Evolutionary conservation across 2,113 vertebrate species (phyloP), one percentile per base, ranked within the genome.

Genomic region (Albula glossodonta): DNA sequence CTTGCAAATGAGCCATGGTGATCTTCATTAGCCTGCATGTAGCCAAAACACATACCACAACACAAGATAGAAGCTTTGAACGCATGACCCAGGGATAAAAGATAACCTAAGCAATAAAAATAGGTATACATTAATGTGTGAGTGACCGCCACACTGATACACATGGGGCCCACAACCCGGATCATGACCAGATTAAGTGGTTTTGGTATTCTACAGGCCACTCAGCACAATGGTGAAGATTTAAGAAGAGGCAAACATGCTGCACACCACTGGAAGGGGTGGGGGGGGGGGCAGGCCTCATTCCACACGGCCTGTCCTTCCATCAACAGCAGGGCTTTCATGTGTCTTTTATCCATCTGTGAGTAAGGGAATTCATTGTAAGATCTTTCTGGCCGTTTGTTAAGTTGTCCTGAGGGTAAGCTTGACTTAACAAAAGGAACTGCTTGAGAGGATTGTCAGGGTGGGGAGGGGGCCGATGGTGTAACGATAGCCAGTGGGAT

Each of bases 31-130:
- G 15, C 63, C 84, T 83, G 84, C 70, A 51, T 81, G 48, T 51
- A 84, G 41, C 52, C 83, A 70, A 86, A 92, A 89, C 85, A 84
- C 81, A 84, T 49, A 87, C 79, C 3, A 2, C 49, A 52, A 63
- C 80, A 70, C 5, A 77, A 11, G 50, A 53, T 3, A 66, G 17
- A 66, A 25, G 78, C 78, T 49, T 41, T 2, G 17, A 41, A 41
- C 31, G 31, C 31, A 41, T 41, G 31, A 41, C 31, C 31, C 31
- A 41, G 31, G 31, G 49, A 79, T 48, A 50, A 79, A 50, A 25
- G 31, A 79, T 41, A 79, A 50, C 41, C 6, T 31, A 41, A 50
- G 0, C 10, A 22, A 49, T 31, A 10, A 79, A 78, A 15, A 86
- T 0, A 5, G 79, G 70, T 48, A 53, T 22, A 83, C 5, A 79